Evolutionary conservation across 2,888 invertebrate genomes (phyloP), one percentile per base, ranked within the genome.

Genomic region (Spatulosminthurus flaviceps): DNA sequence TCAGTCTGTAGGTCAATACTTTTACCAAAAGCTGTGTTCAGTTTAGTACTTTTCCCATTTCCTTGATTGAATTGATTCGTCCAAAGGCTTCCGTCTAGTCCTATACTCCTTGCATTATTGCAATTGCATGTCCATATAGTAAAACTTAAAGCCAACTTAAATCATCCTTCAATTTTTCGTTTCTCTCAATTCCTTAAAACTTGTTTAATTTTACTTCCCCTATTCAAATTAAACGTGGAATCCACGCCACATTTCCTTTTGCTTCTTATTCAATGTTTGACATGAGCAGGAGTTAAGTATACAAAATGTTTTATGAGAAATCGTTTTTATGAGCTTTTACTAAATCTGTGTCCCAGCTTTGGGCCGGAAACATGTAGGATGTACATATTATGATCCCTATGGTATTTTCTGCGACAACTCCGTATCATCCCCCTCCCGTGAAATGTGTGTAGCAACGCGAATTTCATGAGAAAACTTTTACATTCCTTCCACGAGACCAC

Each of bases 11-110:
- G 51, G 51, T 51, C 51, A 51, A 51, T 51, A 19, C 51, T 16
- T 19, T 51, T 2, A 13, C 51, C 5, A 51, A 51, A 51, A 11
- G 16, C n/a, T 51, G 51, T 51, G 5, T 51, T 51, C 51, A 51
- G 5, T 51, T 51, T 51, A 51, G 34, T 34, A 9, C 51, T 51
- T 51, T 51, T 51, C 51, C 51, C 16, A 51, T 51, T 51, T 51
- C 51, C 51, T n/a, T 51, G 51, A 51, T 51, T 51, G 51, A 51
- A 51, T 51, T 51, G 51, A 51, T 51, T 51, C 16, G 51, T 19
- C 16, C 51, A 51, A 51, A 51, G 51, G 51, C 51, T 51, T 51
- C 51, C 51, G n/a, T 51, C 5, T n/a, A n/a, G n/a, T n/a, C n/a
- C n/a, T n/a, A n/a, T n/a, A n/a, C n/a, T 13, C n/a, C 51, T 51